Base-by-base conservation (phyloP, 2,113 vertebrate genomes). In the Sigmodon hispidus region DNA sequence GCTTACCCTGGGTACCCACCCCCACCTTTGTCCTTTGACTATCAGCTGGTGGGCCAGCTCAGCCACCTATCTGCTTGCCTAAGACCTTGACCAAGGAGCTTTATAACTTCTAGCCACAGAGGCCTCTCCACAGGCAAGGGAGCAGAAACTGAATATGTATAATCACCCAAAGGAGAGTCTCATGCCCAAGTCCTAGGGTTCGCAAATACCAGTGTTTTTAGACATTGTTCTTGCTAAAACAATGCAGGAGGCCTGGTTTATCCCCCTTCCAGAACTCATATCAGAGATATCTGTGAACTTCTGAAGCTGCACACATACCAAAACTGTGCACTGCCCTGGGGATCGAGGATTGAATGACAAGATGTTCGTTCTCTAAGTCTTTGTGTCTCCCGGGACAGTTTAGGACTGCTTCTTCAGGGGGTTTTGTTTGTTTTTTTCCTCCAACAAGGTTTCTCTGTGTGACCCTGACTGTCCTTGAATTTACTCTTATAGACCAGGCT, bases 261-360 rank as follows among this genome's bases (percentile, higher is more conserved):
- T 24, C n/a, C 83, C n/a, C 77, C 52, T 79, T 76, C 73, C 34
- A 48, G 61, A 29, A 81, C n/a, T 89, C 22, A 43, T n/a, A 15
- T 55, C 17, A 63, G 61, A 92, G 50, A 69, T 26, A n/a, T 88
- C 85, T 22, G 5, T 92, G 93, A 95, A 88, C 81, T 93, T 93
- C 63, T 45, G 34, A 80, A 94, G 73, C 2, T 3, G 34, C 9
- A 34, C 5, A 48, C 52, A 55, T 11, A 34, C n/a, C 13, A 19
- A 85, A 80, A 76, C 21, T 81, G 15, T 84, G 5, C 24, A 29
- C 65, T 89, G 89, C 73, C 43, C 55, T 87, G 1, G 21, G 89
- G 67, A 73, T 29, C 85, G 65, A 67, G 0, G 36, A n/a, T 69
- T 7, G 13, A 36, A 69, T 69, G 36, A 69, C 7, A 7, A 69